These are phyloP conservation scores for Pachypeltis micranthus DNA, from an alignment of 1,140 invertebrate species.

Conservation along the genomic window DNA sequence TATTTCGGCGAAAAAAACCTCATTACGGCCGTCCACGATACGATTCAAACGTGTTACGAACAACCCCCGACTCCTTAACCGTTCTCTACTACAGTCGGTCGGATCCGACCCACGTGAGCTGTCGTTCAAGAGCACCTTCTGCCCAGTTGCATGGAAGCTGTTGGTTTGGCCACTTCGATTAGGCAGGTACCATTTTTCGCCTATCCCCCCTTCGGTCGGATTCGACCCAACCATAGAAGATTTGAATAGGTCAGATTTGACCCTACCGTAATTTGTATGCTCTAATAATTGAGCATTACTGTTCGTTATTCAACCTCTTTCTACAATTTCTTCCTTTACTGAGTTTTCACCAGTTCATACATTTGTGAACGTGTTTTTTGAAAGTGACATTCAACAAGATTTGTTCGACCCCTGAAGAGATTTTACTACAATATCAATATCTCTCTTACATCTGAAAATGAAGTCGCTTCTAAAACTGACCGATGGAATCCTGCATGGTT, in stretches of 20 bases:
- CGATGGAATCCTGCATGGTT: neutral
- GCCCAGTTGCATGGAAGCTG: too few species aligned
- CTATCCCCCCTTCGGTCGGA: too few species aligned
- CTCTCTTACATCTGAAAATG: constrained; percentile 1
- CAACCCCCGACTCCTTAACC: too few species aligned
- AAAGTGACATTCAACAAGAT: constrained; percentile 1
- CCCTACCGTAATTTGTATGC: neutral
- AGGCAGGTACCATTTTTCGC: too few species aligned
- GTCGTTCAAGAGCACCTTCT: too few species aligned
- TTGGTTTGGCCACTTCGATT: too few species aligned
- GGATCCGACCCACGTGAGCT: too few species aligned
- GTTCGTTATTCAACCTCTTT: neutral
- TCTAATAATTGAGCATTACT: neutral
- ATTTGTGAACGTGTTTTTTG: neutral
- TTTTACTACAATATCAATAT: neutral
- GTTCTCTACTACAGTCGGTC: too few species aligned
- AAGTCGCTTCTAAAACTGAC: neutral
- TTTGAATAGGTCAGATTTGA: neutral
- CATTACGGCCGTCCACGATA: too few species aligned
- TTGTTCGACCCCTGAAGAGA: constrained; percentile 2
- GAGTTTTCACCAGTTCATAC: neutral
- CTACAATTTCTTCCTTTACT: neutral
- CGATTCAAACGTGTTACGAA: too few species aligned
- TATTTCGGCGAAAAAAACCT: too few species aligned
- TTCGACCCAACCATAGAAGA: too few species aligned